Percentiles rank a stretch among this genome's conserved stretches.
Evolutionary conservation across 2,797 vertebrate genomes (phyloP).

Genomic region (Ctenopoma kingsleyae): DNA sequence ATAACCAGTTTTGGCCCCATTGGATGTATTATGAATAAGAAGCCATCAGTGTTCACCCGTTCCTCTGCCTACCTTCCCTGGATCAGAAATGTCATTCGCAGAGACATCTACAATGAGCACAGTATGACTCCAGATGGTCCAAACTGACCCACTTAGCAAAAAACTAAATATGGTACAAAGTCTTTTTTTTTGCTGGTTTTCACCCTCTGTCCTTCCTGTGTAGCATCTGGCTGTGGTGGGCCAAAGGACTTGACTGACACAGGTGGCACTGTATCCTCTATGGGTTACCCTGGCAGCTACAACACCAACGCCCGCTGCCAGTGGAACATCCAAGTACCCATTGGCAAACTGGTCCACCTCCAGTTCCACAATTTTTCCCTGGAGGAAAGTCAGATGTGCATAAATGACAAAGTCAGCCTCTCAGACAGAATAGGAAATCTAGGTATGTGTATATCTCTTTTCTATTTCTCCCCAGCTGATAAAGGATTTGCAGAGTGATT

Average conservation of each 20-base stretch:
- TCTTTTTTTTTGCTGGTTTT: conserved; percentile 17
- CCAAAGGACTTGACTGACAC: conserved; percentile 73
- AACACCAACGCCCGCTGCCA: conserved; percentile 78
- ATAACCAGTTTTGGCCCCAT: conserved; percentile 88
- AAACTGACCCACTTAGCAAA: conserved; percentile 20
- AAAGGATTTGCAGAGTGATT: background rate
- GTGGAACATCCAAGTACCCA: conserved; percentile 82
- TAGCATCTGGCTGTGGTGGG: conserved; percentile 84
- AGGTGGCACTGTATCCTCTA: conserved; percentile 77
- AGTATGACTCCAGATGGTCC: conserved; percentile 66
- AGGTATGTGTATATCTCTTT: conserved; percentile 66
- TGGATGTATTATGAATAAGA: conserved; percentile 88
- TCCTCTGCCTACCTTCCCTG: conserved; percentile 83
- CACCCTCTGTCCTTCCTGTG: conserved; percentile 36
- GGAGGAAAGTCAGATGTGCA: conserved; percentile 82
- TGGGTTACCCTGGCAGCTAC: conserved; percentile 80
- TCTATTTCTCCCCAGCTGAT: background rate
- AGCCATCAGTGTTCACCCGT: conserved; percentile 87
- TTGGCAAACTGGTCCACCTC: conserved; percentile 80
- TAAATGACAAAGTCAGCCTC: conserved; percentile 81
- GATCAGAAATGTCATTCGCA: conserved; percentile 82
- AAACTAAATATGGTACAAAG: conserved; percentile 24
- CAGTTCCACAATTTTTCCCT: conserved; percentile 83
- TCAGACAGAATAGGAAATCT: conserved; percentile 75
- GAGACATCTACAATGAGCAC: conserved; percentile 78